Evolutionary conservation across 2,113 vertebrate species (phyloP), one percentile per base, ranked within the genome.

Genomic region (Microcebus ravelobensis): DNA sequence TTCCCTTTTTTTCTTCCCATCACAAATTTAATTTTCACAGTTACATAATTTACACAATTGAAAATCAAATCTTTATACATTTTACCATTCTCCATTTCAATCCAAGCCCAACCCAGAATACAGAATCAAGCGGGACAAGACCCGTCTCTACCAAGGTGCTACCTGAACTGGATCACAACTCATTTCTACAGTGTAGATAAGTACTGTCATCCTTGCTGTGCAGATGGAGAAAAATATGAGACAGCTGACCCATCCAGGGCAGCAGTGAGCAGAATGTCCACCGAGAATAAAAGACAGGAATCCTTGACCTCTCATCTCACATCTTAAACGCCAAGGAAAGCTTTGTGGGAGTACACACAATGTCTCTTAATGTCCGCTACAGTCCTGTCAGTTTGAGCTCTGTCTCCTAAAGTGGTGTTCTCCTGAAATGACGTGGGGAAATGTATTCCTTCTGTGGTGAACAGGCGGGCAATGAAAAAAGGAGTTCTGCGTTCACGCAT

Each of bases 1-100:
- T 63, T 45, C 29, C 27, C 25, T 25, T 59, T 74, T 39, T 10
- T 79, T 65, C 87, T 52, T 36, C 55, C 85, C 61, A 93, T 55
- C 71, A 91, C 83, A 95, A 31, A 13, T 68, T 94, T 87, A 80
- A 52, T 88, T 93, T 93, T 74, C 71, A 31, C 45, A 70, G 29
- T 79, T 34, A 93, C 36, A 29, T 45, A 48, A 65, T 61, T 92
- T 85, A 39, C 63, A 61, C 87, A 88, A 85, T 85, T 80, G 36
- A 83, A 91, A 95, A 61, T 59, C 29, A 88, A 67, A 11, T 86
- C 65, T 61, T 88, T 71, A 61, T 67, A 25, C 15, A 85, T 85
- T 63, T 91, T 84, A 68, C 74, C 59, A 81, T 70, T 67, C 59
- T 88, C 25, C 13, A 34, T 70, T 85, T 85, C 31, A 3, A 23